A percentile compares a stretch with the other conserved stretches of the same genome.
phyloP scores from a whole-genome alignment of 2,797 vertebrate species.

The Poecilia picta region DNA sequence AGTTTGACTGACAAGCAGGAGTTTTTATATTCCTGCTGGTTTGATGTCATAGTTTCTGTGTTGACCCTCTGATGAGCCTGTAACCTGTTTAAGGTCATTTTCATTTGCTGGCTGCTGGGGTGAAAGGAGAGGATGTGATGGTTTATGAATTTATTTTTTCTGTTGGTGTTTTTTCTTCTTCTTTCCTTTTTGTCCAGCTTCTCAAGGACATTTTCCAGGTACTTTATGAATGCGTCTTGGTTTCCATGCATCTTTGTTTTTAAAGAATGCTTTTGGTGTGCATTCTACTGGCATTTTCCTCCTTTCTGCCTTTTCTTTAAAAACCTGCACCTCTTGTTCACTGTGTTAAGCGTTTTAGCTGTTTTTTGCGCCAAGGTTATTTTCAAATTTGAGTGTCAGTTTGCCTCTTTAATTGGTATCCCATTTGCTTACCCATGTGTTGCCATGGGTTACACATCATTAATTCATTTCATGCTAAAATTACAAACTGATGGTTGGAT shows the following conservation, averaged over 20 bases:
- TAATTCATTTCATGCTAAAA: not conserved
- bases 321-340: not conserved
- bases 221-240: not conserved
- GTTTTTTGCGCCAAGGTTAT: not conserved
- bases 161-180: not conserved
- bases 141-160: not conserved
- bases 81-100: not conserved
- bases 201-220: not conserved
- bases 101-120: not conserved
- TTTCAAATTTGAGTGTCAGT: not conserved
- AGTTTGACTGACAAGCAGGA: not conserved
- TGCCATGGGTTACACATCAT: too few species aligned
- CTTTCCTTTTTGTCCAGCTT: not conserved
- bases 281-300: not conserved
- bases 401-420: not conserved
- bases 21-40: not conserved
- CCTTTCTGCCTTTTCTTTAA: not conserved
- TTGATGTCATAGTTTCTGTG: not conserved
- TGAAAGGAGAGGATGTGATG: not conserved
- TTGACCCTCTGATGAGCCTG: not conserved
- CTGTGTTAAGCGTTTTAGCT: not conserved
- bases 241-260: not conserved
- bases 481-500: not conserved
- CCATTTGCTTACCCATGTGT: not conserved
- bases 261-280: not conserved